Evolutionary conservation across 1,140 invertebrate species (phyloP), one percentile per base, ranked within the genome.

Genomic region (Babylonia areolata): DNA sequence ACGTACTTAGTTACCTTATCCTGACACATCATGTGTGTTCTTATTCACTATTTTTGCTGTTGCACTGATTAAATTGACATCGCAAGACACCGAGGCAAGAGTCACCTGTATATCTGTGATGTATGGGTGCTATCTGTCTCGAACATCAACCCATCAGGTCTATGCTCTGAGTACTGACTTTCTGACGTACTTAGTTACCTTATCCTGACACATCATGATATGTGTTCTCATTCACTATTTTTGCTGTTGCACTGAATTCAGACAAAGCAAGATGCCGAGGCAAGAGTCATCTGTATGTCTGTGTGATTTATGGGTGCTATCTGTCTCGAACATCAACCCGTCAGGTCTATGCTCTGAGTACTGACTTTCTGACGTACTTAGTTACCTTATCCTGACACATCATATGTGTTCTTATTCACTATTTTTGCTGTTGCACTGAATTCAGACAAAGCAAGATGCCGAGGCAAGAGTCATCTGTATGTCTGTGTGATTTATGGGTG

Each of bases 311-410:
- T 77, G 0, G 75, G 75, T 39, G 35, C 35, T 40, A 40, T 20
- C 0, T 28, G 75, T 77, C 75, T 77, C 75, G 37, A 40, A 77
- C 37, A 77, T 40, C 75, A 77, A 77, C 75, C 71, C 1, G 35
- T 77, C 75, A 77, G 75, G 37, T 77, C 75, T 77, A 28, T 77
- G 75, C 75, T 40, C 71, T 40, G 73, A 77, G 73, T 42, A 77
- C 37, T 39, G 37, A 40, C 3, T 42, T 17, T 77, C 11, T 77
- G 37, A 2, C 2, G 37, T 77, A 23, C 37, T 77, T 23, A 37
- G 73, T 77, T 77, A 40, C 73, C 39, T 40, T 6, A 77, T 28
- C 20, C 37, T 77, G 37, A 40, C 6, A 40, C 15, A 35, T 73
- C 28, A n/a, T n/a, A n/a, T n/a, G n/a, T n/a, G n/a, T n/a, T 51